Evolutionary conservation across 2,113 vertebrate species (phyloP).

Genomic region (Mobula hypostoma): DNA sequence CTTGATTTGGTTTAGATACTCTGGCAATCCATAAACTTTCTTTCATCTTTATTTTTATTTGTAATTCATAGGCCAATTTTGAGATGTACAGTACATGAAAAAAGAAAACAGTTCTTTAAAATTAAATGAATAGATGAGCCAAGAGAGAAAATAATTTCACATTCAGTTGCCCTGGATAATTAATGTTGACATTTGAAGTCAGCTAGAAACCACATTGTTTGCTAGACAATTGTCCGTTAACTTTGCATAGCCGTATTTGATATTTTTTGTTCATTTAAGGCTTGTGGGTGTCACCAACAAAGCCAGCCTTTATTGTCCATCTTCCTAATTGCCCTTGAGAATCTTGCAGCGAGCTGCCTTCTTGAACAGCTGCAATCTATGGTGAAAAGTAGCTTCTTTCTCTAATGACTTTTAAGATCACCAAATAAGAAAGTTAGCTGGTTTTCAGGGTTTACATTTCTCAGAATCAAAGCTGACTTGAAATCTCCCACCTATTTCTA

Average conservation of each 20-base stretch:
- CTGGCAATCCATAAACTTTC: not conserved
- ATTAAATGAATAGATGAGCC: constrained; percentile 31
- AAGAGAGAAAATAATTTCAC: constrained; percentile 30
- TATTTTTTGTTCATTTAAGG: not conserved
- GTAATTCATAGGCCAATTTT: constrained; percentile 19
- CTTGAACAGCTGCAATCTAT: no score
- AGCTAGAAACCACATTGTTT: constrained; percentile 14
- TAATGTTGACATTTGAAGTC: constrained; percentile 32
- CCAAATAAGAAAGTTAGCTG: not conserved
- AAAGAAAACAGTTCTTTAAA: constrained; percentile 33
- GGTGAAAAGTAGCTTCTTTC: not conserved
- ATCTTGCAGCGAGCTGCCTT: no score
- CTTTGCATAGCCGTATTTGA: constrained; percentile 18
- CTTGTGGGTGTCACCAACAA: no score
- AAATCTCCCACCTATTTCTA: not conserved
- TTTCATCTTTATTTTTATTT: not conserved
- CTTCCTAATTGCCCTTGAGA: no score
- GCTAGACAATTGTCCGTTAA: constrained; percentile 18
- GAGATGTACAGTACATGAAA: constrained; percentile 1
- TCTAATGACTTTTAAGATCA: not conserved
- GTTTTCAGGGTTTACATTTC: not conserved
- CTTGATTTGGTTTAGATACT: constrained; percentile 3
- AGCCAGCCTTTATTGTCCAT: no score
- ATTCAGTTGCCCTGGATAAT: constrained; percentile 35
- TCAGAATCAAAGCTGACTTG: not conserved